These are phyloP conservation scores for Python bivittatus DNA, from an alignment of 2,113 vertebrate genomes.

Conservation along the genomic window DNA sequence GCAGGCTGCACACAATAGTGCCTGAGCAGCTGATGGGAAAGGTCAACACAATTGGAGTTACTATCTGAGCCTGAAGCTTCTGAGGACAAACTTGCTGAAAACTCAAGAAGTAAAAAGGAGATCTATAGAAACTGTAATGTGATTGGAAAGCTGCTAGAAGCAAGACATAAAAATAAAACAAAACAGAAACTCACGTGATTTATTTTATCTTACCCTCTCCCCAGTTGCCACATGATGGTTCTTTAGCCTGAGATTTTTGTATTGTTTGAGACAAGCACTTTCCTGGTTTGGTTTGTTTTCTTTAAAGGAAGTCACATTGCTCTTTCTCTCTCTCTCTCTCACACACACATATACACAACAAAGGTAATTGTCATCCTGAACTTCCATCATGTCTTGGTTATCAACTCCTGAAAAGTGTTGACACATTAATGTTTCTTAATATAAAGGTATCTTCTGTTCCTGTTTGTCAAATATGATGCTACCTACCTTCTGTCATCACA, in stretches of 20 bases:
- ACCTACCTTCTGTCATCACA: background rate
- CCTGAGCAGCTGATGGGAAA: conserved; percentile 44
- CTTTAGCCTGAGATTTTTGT: background rate
- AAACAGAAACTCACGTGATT: background rate
- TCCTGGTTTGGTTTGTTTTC: background rate
- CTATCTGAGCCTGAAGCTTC: conserved; percentile 47
- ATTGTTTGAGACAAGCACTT: background rate
- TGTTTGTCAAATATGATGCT: background rate
- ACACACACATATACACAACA: background rate
- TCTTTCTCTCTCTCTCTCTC: background rate
- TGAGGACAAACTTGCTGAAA: conserved; percentile 29
- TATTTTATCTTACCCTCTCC: background rate
- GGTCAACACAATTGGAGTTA: conserved; percentile 52
- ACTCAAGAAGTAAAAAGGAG: background rate
- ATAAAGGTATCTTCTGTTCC: background rate
- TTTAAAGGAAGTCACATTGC: background rate
- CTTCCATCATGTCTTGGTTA: background rate
- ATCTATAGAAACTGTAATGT: background rate
- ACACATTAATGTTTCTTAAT: conserved; percentile 7
- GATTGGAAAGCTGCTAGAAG: conserved; percentile 16
- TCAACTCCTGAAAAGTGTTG: background rate
- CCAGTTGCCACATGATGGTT: background rate
- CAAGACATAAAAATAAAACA: background rate
- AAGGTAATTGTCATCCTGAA: background rate
- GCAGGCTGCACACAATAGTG: conserved; percentile 26